Evolutionary conservation across 2,113 vertebrate species (phyloP), one percentile per base, ranked within the genome.

Genomic region (Hystrix cristata): DNA sequence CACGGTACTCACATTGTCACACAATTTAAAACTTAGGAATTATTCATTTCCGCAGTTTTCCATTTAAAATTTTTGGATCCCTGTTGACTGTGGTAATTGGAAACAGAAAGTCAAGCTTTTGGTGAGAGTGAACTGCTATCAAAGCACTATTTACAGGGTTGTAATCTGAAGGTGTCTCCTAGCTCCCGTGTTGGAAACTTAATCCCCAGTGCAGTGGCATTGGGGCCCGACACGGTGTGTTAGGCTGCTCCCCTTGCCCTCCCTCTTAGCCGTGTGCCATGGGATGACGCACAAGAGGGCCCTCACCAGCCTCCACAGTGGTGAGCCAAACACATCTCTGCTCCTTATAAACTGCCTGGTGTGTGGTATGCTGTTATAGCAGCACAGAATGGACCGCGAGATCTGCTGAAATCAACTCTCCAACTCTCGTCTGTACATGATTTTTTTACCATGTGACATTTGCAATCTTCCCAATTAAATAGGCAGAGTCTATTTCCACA

Each of bases 391-490:
- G 25, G 27, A 74, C 16, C 13, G 3, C 43, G 43, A 3, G 34
- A 34, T 69, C 46, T 19, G 1, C 38, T 46, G 48, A 74, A 7
- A 55, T 4, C 15, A 29, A 23, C 23, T 80, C 38, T 7, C 27
- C 12, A 29, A 11, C 3, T 14, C 38, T 72, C n/a, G 34, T 25
- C 0, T 29, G 7, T 6, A 4, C 3, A 2, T 59, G 55, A 9
- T 15, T 46, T 59, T 79, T 79, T 87, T 76, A 48, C 23, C 31
- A 34, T 1, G 4, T 79, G 91, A 57, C 46, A 10, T 84, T 81
- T 59, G 14, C 4, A 3, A 21, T 31, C 53, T 51, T 29, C 55
- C 3, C 7, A 53, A 4, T 16, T 34, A 62, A 21, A 19, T 1
- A 74, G 80, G 59, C 0, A 27, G 29, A 67, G 31, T 60, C 23